Evolutionary conservation across 2,797 vertebrate species (phyloP), one percentile per base, ranked within the genome.

Genomic region (Cossypha heuglini): DNA sequence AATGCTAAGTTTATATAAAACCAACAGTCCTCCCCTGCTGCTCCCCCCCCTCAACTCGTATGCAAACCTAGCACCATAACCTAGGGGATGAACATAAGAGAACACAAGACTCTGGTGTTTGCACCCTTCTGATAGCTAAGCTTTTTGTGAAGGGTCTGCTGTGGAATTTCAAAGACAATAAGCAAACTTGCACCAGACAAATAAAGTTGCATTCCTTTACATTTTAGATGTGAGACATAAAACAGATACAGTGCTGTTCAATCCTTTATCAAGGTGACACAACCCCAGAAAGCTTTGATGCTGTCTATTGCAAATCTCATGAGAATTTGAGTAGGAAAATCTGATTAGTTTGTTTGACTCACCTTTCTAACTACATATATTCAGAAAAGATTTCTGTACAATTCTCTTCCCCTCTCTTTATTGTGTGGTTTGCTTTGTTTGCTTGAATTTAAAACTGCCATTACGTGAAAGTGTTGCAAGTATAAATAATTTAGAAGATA

Each of bases 401-500:
- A 7, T 97, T 98, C 88, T 94, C 78, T 96, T 96, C 92, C 86
- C 86, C 82, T 97, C 96, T 98, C 98, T 99, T 98, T 98, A 98
- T 98, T 98, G 97, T 98, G 95, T 91, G 72, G 90, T 98, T 98
- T 98, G 97, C 98, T 98, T 98, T 98, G 97, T 97, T 98, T 98
- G 98, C 98, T 97, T 95, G 97, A 97, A 97, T 98, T 98, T 98
- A 97, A 98, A 98, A 97, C 97, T 97, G 94, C 97, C 97, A 97
- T 98, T 98, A 97, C 3, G 61, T 97, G 94, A 80, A 98, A 98
- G 97, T 98, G 97, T 97, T 98, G 98, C 97, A 97, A 97, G 98
- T 95, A 98, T 99, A 98, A 99, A 99, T 98, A 98, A 99, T 99
- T 99, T 97, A 99, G 93, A 93, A 96, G 98, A 96, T 96, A 97